A percentile compares a stretch with the other conserved stretches of the same genome.
Conservation (phyloP, 2,888 invertebrate species). For the Lapara coniferarum region DNA sequence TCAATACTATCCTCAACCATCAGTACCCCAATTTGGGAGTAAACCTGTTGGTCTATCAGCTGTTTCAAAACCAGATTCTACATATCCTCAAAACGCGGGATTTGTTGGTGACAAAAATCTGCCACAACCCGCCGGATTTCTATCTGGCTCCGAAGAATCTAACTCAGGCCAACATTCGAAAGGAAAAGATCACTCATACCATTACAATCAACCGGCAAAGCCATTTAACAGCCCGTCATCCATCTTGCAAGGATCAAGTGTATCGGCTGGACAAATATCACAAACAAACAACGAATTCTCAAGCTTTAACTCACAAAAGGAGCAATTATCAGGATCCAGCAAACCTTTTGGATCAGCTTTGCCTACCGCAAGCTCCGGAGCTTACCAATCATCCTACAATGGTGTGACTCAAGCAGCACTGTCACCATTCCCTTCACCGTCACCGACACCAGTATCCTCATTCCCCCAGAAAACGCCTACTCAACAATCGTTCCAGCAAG, state of each 20-base stretch:
- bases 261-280: constrained; percentile 8
- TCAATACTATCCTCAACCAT: not conserved
- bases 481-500: constrained; percentile 22
- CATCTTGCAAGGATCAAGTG: constrained; percentile 33
- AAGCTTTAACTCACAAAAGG: constrained; percentile 7
- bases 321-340: constrained; percentile 22
- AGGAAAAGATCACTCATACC: constrained; percentile 56
- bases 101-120: not conserved
- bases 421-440: constrained; percentile 55
- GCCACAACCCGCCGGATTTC: constrained; percentile 8
- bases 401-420: constrained; percentile 61
- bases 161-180: constrained; percentile 41
- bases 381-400: constrained; percentile 39
- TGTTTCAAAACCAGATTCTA: not conserved
- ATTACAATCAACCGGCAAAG: constrained; percentile 62
- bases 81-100: not conserved
- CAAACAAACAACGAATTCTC: constrained; percentile 12
- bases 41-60: not conserved
- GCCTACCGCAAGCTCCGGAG: constrained; percentile 32
- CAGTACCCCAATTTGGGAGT: not conserved
- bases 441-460: constrained; percentile 40
- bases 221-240: constrained; percentile 49
- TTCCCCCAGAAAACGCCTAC: constrained; percentile 32
- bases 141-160: constrained; percentile 24
- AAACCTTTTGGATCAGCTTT: constrained; percentile 35